These are phyloP conservation scores for Rhea americana DNA, from an alignment of 2,113 vertebrate genomes.

Conservation along the genomic window DNA sequence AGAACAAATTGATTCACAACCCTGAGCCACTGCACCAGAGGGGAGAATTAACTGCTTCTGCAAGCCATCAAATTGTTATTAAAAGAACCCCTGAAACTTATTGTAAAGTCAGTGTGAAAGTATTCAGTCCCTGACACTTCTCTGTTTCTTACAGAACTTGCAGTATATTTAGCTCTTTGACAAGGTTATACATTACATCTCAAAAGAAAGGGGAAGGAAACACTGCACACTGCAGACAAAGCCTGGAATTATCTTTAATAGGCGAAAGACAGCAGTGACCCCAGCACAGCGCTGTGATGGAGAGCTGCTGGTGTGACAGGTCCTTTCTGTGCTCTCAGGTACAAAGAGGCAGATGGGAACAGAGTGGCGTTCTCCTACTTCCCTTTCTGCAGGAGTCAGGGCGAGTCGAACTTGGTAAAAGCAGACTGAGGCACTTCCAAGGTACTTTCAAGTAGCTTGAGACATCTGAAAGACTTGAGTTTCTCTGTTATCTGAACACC, in stretches of 20 bases:
- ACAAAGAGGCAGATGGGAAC: constrained; percentile 52
- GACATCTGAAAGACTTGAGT: constrained; percentile 20
- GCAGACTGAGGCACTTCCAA: constrained; percentile 20
- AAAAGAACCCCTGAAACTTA: neutral
- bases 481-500: constrained; percentile 37
- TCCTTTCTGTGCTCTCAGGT: constrained; percentile 21
- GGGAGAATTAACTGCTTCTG: constrained; percentile 44
- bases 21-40: neutral
- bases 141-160: constrained; percentile 60
- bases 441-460: constrained; percentile 19
- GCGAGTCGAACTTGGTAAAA: constrained; percentile 21
- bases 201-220: constrained; percentile 51
- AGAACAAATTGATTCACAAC: constrained; percentile 26
- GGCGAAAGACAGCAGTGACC: constrained; percentile 63
- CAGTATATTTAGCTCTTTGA: constrained; percentile 59
- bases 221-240: constrained; percentile 40
- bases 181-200: constrained; percentile 70
- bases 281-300: neutral
- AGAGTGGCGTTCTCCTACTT: neutral
- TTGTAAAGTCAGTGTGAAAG: constrained; percentile 58
- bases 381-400: constrained; percentile 13
- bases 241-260: constrained; percentile 65
- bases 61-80: constrained; percentile 35
- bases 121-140: constrained; percentile 52
- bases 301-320: constrained; percentile 57